phyloP scores from a whole-genome alignment of 2,797 vertebrate genomes.

The Apogon hyalosoma region DNA sequence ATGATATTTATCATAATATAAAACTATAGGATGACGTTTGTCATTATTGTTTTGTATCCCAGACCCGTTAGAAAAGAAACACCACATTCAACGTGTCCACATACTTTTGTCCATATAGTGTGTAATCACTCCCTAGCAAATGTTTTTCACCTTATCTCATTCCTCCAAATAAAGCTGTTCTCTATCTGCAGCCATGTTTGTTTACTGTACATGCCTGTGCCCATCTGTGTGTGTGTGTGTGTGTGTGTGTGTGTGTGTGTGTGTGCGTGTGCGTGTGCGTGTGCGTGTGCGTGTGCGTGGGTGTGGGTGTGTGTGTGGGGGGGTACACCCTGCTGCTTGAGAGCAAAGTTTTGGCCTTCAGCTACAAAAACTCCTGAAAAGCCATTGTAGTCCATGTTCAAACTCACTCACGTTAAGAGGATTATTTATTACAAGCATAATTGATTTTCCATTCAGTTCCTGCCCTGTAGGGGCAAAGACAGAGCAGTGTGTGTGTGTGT shows the following conservation, averaged over 20 bases:
- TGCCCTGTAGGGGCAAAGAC: constrained; percentile 32
- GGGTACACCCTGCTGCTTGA: neutral
- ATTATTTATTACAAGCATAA: constrained; percentile 55
- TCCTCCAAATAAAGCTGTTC: constrained; percentile 1
- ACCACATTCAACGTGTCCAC: too few relatives aligned
- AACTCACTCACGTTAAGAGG: constrained; percentile 42
- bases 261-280: neutral
- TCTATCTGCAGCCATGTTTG: constrained; percentile 11
- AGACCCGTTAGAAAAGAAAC: too few relatives aligned
- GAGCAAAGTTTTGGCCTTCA: constrained; percentile 29
- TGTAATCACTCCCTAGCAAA: too few relatives aligned
- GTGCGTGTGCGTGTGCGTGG: neutral
- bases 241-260: neutral
- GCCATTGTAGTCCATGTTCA: constrained; percentile 34
- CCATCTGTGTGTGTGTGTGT: neutral
- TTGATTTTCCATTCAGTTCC: constrained; percentile 49
- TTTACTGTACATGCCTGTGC: neutral
- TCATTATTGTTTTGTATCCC: too few relatives aligned
- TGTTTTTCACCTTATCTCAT: constrained; percentile 28
- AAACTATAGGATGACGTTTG: too few relatives aligned
- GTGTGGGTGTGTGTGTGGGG: neutral
- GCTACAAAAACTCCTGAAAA: constrained; percentile 40
- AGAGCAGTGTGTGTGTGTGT: neutral
- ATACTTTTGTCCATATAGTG: too few relatives aligned
- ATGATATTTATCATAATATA: too few relatives aligned